These are phyloP conservation scores for Schmidtea mediterranea DNA, from an alignment of 1,140 invertebrate genomes.

Conservation along the genomic window DNA sequence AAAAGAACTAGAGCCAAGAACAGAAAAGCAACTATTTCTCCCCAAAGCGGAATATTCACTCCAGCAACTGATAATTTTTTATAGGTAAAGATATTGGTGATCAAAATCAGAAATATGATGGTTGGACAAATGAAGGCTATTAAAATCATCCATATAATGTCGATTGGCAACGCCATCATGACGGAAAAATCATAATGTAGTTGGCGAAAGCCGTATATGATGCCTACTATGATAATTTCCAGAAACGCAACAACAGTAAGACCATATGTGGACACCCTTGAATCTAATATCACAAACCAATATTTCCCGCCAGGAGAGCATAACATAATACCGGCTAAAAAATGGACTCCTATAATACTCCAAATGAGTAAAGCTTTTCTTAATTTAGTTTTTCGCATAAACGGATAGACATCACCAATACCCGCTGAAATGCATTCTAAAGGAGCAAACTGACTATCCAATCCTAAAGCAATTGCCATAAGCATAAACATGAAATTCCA, in stretches of 20 bases:
- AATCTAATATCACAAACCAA: background rate
- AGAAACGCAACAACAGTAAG: background rate
- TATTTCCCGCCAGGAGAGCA: background rate
- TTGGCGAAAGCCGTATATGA: background rate
- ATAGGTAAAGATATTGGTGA: no score
- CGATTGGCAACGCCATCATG: background rate
- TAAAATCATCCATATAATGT: background rate
- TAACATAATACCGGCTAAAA: background rate
- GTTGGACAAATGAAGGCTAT: background rate
- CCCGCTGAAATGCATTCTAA: no score
- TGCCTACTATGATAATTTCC: background rate
- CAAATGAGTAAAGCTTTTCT: background rate
- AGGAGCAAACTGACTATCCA: constrained; percentile 30
- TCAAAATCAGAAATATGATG: no score
- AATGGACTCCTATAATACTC: background rate
- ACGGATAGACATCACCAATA: no score
- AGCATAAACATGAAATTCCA: constrained; percentile 90
- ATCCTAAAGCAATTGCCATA: constrained; percentile 71
- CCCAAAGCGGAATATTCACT: no score
- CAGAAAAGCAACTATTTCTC: no score
- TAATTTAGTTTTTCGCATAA: background rate
- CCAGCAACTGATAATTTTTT: no score
- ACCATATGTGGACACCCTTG: background rate
- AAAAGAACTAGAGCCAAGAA: no score
- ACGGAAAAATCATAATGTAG: background rate